A percentile compares a stretch with the other conserved stretches of the same genome.
Conservation (phyloP, 2,113 vertebrate species). For the Anguilla japonica region DNA sequence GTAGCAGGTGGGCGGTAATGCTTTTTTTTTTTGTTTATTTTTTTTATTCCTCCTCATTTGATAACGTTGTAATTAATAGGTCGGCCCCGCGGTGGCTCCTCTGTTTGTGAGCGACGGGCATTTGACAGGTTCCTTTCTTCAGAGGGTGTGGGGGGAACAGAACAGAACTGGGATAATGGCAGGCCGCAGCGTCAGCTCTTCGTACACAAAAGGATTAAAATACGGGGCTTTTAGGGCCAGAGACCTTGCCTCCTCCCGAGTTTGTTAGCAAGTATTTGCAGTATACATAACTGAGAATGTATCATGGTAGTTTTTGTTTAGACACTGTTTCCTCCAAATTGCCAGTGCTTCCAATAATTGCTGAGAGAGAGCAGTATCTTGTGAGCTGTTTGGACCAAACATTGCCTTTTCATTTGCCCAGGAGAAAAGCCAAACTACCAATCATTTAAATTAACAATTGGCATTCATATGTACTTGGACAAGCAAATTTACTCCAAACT, state of each 20-base stretch:
- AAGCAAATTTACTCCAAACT: background rate
- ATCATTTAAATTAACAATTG: background rate
- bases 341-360: background rate
- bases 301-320: too few species aligned
- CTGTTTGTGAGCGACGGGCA: constrained; percentile 37
- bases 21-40: background rate
- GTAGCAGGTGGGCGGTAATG: background rate
- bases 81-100: constrained; percentile 37
- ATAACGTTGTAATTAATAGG: constrained; percentile 35
- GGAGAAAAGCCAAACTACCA: background rate
- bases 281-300: background rate
- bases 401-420: background rate
- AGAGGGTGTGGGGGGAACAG: constrained; percentile 41
- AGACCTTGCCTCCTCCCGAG: too few species aligned
- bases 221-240: background rate
- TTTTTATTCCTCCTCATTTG: background rate
- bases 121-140: constrained; percentile 47
- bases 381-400: background rate
- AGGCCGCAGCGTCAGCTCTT: background rate
- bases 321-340: too few species aligned
- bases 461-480: background rate
- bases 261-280: background rate
- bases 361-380: background rate
- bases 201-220: background rate
- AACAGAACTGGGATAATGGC: background rate